phyloP scores from a whole-genome alignment of 2,888 invertebrate genomes.

The Acanthacorydalis orientalis region DNA sequence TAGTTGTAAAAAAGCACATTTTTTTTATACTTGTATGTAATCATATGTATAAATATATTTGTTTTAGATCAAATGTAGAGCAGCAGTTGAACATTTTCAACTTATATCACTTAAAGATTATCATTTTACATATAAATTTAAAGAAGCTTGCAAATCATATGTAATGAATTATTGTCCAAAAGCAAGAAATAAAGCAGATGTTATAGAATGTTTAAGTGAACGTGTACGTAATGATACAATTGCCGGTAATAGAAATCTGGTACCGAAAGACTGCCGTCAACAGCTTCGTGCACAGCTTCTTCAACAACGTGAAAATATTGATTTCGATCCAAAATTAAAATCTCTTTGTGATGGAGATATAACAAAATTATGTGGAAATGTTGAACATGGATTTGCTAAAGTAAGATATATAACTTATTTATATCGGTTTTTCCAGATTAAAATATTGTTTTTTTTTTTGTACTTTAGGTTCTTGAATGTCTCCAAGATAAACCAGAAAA shows the following conservation, averaged over 20 bases:
- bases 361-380: conserved; percentile 46
- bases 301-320: conserved; percentile 79
- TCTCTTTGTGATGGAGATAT: conserved; percentile 71
- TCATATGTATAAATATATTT: no score
- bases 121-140: conserved; percentile 86
- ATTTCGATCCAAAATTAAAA: conserved; percentile 70
- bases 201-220: conserved; percentile 76
- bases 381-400: conserved; percentile 46
- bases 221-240: conserved; percentile 81
- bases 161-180: conserved; percentile 50
- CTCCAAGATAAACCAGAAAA: conserved; percentile 42
- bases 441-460: not conserved
- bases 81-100: conserved; percentile 94
- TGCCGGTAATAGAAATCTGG: conserved; percentile 52
- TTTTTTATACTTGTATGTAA: no score
- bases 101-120: conserved; percentile 85
- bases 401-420: conserved; percentile 18
- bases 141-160: conserved; percentile 77
- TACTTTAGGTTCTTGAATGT: conserved; percentile 58
- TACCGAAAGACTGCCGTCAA: conserved; percentile 78
- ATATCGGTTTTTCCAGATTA: conserved; percentile 8
- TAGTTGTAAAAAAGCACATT: no score
- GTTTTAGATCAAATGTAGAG: conserved; percentile 53
- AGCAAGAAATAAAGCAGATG: conserved; percentile 61
- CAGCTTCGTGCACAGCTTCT: conserved; percentile 82